A percentile compares a stretch with the other conserved stretches of the same genome.
Evolutionary conservation across 2,113 vertebrate species (phyloP).

Genomic region (Antechinus stuartii): DNA sequence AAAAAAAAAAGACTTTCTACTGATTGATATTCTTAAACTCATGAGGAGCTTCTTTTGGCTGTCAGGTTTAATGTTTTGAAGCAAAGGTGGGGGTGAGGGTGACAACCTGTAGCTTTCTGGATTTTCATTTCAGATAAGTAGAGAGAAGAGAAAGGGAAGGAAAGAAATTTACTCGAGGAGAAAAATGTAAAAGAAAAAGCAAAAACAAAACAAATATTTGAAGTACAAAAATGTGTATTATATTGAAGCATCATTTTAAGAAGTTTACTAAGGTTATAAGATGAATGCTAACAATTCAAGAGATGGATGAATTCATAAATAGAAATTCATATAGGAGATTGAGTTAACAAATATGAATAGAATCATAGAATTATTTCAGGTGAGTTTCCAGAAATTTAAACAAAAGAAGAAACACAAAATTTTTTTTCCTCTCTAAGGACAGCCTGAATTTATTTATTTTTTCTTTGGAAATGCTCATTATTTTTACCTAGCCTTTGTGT

Average conservation of each 20-base stretch:
- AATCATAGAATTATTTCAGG: not conserved
- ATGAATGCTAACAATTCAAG: not conserved
- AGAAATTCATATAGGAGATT: not conserved
- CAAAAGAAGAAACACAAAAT: not conserved
- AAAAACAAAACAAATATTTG: not conserved
- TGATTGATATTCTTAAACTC: not conserved
- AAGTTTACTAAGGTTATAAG: not conserved
- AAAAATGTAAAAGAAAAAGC: not conserved
- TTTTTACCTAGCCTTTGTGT: not conserved
- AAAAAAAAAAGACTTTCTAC: not conserved
- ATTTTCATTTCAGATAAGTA: not conserved
- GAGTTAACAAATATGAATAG: not conserved
- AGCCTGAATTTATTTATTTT: not conserved
- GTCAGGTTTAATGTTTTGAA: not conserved
- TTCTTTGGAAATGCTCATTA: not conserved
- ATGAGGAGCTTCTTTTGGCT: not conserved
- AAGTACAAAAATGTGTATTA: not conserved
- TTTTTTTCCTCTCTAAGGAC: not conserved
- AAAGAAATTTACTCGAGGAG: not conserved
- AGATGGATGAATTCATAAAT: not conserved
- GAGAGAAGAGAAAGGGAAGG: not conserved
- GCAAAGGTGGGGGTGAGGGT: too few relatives aligned
- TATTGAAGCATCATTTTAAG: not conserved
- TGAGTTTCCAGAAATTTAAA: not conserved
- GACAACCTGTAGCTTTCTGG: too few relatives aligned